These are phyloP conservation scores for Callipepla californica DNA, from an alignment of 2,113 vertebrate genomes.

Conservation along the genomic window DNA sequence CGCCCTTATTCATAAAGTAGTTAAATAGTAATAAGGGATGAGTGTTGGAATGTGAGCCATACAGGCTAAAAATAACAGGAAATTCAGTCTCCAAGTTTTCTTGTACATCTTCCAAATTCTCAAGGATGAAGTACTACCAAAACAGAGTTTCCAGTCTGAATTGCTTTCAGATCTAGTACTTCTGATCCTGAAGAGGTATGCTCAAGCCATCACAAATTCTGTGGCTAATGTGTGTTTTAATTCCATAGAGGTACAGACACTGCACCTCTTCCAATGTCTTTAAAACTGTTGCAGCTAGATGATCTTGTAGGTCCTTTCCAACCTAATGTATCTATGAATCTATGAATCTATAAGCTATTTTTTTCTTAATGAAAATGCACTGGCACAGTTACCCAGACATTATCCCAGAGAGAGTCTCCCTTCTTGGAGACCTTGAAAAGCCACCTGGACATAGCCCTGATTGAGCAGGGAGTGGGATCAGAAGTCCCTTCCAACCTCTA, in stretches of 20 bases:
- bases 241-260: neutral
- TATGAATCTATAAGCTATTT: neutral
- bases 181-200: neutral
- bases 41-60: neutral
- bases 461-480: neutral
- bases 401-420: neutral
- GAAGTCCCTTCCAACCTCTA: neutral
- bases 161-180: neutral
- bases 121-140: neutral
- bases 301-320: too few species aligned
- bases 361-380: neutral
- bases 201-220: neutral
- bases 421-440: neutral
- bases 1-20: neutral
- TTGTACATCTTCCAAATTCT: neutral
- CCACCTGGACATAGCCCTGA: fast-evolving
- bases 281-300: neutral
- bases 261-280: neutral
- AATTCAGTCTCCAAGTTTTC: neutral
- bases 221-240: fast-evolving
- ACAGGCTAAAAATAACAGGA: neutral
- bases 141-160: neutral
- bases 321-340: too few species aligned
- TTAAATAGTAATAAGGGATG: neutral
- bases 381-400: neutral